Conservation (phyloP, 2,113 vertebrate species). For the Halcyon senegalensis region DNA sequence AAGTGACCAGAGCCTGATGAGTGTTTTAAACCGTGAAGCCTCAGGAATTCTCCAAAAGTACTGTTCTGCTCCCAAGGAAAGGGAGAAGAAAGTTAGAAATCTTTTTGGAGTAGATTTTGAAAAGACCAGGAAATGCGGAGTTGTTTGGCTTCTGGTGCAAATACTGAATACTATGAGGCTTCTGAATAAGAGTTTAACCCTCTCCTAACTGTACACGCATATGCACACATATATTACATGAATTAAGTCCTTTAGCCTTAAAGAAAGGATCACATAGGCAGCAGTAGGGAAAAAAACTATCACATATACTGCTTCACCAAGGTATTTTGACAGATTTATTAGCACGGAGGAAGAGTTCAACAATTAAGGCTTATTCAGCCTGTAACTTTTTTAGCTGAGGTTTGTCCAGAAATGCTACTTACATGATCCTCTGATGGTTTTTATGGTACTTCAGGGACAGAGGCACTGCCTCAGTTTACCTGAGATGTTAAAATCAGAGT, state of each 20-base stretch:
- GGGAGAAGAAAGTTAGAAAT: background rate
- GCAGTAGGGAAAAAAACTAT: background rate
- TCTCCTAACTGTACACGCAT: background rate
- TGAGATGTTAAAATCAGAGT: background rate
- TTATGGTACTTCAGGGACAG: background rate
- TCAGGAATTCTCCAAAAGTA: slow-evolving; percentile 36
- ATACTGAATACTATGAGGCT: background rate
- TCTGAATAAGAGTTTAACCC: background rate
- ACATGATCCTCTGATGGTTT: background rate
- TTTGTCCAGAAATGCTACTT: background rate
- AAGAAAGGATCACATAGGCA: background rate
- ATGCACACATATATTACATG: background rate
- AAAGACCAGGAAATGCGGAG: background rate
- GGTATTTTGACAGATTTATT: background rate
- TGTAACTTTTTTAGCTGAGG: background rate
- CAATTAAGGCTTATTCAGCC: background rate
- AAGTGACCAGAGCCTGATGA: background rate
- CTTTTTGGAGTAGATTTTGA: background rate
- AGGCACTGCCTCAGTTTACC: slow-evolving; percentile 15
- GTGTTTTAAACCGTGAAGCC: slow-evolving; percentile 55
- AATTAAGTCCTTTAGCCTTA: background rate
- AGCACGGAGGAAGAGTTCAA: background rate
- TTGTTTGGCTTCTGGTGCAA: background rate
- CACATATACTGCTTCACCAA: background rate
- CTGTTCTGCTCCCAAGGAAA: background rate